Evolutionary conservation across 2,113 vertebrate genomes (phyloP), one percentile per base, ranked within the genome.

Genomic region (Miniopterus natalensis): DNA sequence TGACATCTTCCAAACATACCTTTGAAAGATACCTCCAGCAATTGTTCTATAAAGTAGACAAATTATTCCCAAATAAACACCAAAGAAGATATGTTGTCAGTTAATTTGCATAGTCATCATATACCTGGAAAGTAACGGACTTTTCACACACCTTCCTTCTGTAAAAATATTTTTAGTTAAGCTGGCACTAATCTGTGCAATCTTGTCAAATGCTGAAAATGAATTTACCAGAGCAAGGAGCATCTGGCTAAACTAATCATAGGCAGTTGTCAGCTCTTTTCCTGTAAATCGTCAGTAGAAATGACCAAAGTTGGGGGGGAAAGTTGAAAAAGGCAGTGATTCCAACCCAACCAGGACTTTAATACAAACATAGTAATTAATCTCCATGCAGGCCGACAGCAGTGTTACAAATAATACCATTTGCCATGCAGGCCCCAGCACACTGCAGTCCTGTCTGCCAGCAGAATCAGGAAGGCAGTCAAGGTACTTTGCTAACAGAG

Each of bases 131-230:
- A 84, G 14, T 92, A 96, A 90, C n/a, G 61, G 63, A 94, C 36
- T 94, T 90, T 93, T 87, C 74, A 65, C n/a, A 55, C 25, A 88
- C 74, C 6, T 57, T 96, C 66, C 15, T 0, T 65, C 29, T 86
- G 70, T 59, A 91, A 97, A 94, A 92, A 71, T 90, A 96, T 68
- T 96, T 97, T 88, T 78, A 86, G 42, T 95, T 95, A 47, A 36
- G 47, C 23, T 88, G 87, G 80, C 83, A 93, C 49, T 95, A 95
- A 95, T 92, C 88, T 78, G 94, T 90, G 53, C 53, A 90, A 36
- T 90, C 53, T 96, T 97, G 71, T 90, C 74, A 94, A 96, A 92
- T 94, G 59, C 42, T 93, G 92, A 47, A 84, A 94, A 96, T 93
- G 80, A 93, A 90, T 93, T 96, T 95, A 88, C 42, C 36, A 86